phyloP scores from a whole-genome alignment of 2,797 vertebrate species.

The Pygocentrus nattereri region DNA sequence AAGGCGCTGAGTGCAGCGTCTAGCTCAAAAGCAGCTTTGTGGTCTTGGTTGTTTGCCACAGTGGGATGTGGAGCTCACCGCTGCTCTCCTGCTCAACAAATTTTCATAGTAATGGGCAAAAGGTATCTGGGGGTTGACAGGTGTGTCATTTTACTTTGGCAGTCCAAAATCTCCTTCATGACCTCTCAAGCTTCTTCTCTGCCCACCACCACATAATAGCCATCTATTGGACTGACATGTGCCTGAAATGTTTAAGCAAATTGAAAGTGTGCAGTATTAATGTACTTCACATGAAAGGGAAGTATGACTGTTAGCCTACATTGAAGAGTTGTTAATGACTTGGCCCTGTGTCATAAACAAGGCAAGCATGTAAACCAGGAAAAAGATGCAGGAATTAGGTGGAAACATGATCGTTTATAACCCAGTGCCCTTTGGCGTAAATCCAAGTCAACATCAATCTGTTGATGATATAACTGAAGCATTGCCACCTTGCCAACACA shows the following conservation, averaged over 20 bases:
- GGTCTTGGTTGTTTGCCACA: constrained; percentile 24
- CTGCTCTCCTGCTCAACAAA: not conserved
- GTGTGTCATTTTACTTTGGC: constrained; percentile 2
- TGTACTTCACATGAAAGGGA: constrained; percentile 1
- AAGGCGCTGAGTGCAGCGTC: constrained; percentile 15
- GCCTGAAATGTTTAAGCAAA: not conserved
- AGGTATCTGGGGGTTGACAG: not conserved
- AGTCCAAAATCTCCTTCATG: not conserved
- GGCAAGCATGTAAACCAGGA: not conserved
- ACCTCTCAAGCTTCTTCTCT: not conserved
- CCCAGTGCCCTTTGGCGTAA: not conserved
- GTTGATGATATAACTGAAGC: not conserved
- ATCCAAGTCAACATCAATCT: not conserved
- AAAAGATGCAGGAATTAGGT: not conserved
- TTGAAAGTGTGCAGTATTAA: constrained; percentile 2
- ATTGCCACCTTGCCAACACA: not conserved
- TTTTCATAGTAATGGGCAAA: not conserved
- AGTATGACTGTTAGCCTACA: not conserved
- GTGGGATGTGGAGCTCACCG: constrained; percentile 26
- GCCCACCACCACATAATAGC: not conserved
- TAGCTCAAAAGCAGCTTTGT: constrained; percentile 47
- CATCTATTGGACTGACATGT: constrained; percentile 13
- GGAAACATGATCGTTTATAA: not conserved
- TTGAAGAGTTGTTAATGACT: not conserved
- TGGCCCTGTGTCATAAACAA: no score